These are phyloP conservation scores for Calvadosia cruxmelitensis DNA, from an alignment of 30 jellyfish, hydroid and myxozoan genomes.

Conservation along the genomic window DNA sequence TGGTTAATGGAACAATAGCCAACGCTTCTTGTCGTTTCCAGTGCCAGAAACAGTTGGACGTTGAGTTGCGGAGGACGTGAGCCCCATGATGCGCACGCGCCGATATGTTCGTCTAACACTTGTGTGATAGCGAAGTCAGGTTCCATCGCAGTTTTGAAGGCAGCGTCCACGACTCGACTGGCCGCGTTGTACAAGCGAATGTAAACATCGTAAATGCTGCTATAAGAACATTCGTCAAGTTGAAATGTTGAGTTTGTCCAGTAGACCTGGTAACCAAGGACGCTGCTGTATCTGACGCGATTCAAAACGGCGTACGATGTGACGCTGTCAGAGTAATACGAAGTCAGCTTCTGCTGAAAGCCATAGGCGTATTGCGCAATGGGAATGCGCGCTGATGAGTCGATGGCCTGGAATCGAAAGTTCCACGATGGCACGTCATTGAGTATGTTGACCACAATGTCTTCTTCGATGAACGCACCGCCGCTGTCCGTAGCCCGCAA, in stretches of 20 bases:
- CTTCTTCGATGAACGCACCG: not conserved
- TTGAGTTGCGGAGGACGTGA: not conserved
- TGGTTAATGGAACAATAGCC: not conserved
- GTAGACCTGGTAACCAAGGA: not conserved
- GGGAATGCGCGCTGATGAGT: not conserved
- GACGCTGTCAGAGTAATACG: not conserved
- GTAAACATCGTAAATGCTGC: not conserved
- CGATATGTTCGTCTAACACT: not conserved
- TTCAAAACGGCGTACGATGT: not conserved
- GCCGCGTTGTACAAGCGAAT: not conserved
- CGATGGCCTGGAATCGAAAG: not conserved
- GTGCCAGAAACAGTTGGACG: not conserved
- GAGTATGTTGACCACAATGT: too few relatives aligned
- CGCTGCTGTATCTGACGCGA: not conserved
- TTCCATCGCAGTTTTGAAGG: not conserved
- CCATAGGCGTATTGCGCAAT: not conserved
- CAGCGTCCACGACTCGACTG: not conserved
- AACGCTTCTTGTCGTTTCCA: not conserved
- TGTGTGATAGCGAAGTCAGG: not conserved
- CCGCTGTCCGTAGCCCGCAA: not conserved
- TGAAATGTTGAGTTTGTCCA: not conserved
- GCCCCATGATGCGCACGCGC: not conserved
- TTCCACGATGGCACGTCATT: not conserved
- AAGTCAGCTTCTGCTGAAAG: not conserved
- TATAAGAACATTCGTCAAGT: not conserved